Evolutionary conservation across 2,888 invertebrate species (phyloP).

Genomic region (Ischnura elegans): DNA sequence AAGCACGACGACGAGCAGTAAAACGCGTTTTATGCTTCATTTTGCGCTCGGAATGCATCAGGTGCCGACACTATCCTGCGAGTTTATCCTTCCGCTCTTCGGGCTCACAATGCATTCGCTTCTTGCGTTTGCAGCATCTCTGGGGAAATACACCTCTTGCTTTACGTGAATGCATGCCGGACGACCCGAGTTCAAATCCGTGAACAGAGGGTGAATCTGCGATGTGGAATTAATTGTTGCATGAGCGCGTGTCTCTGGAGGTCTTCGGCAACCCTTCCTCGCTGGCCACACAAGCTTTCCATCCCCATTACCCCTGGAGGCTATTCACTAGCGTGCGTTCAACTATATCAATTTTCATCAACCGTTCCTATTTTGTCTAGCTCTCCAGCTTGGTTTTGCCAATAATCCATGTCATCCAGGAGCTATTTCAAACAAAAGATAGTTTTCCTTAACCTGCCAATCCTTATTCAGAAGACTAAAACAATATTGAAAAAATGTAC

Average conservation of each 20-base stretch:
- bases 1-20: not conserved
- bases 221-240: not conserved
- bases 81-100: not conserved
- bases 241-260: not conserved
- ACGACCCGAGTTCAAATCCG: not conserved
- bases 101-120: too few species aligned
- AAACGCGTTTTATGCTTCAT: constrained; percentile 6
- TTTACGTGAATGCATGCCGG: not conserved
- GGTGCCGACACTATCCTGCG: not conserved
- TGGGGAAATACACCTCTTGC: not conserved
- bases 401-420: too few species aligned
- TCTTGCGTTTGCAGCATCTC: not conserved
- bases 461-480: too few species aligned
- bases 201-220: not conserved
- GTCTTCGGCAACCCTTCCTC: not conserved
- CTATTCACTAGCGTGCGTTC: too few species aligned
- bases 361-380: too few species aligned
- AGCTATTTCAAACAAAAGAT: too few species aligned
- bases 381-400: too few species aligned
- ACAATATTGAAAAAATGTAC: too few species aligned
- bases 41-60: constrained; percentile 5
- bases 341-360: too few species aligned
- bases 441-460: too few species aligned
- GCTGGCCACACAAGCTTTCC: too few species aligned
- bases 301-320: too few species aligned